phyloP scores from a whole-genome alignment of 2,113 vertebrate genomes.

The Amphiprion percula region DNA sequence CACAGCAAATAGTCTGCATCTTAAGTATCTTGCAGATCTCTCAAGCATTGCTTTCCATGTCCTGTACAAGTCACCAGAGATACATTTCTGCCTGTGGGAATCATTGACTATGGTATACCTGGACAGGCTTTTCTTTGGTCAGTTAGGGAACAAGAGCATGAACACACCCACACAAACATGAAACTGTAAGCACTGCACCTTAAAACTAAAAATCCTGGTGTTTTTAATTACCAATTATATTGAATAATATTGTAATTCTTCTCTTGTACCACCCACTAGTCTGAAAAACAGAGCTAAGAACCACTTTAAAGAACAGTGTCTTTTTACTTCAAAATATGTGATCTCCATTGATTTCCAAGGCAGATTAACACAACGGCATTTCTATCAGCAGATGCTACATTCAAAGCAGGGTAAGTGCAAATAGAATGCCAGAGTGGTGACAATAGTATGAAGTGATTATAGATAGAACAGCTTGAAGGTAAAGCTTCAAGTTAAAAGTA shows the following conservation, averaged over 20 bases:
- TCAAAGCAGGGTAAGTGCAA: not conserved
- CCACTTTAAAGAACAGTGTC: not conserved
- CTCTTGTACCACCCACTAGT: not conserved
- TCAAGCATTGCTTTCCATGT: not conserved
- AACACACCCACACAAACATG: not conserved
- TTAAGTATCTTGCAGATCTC: no score
- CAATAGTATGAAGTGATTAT: not conserved
- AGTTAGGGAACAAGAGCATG: not conserved
- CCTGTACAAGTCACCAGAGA: not conserved
- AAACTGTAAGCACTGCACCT: not conserved
- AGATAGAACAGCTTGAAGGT: not conserved
- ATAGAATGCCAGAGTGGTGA: not conserved
- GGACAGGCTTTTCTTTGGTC: not conserved
- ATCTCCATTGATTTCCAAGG: not conserved
- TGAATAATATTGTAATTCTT: not conserved
- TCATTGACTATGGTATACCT: not conserved
- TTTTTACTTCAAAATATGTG: not conserved
- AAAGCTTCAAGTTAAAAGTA: not conserved
- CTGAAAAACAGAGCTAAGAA: not conserved
- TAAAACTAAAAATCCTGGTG: not conserved
- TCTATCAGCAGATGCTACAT: not conserved
- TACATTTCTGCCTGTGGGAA: not conserved
- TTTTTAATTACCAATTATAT: not conserved
- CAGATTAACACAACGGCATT: not conserved
- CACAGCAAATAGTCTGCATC: no score